Evolutionary conservation across 1,140 invertebrate genomes (phyloP), one percentile per base, ranked within the genome.

Genomic region (Micrasema minimum): DNA sequence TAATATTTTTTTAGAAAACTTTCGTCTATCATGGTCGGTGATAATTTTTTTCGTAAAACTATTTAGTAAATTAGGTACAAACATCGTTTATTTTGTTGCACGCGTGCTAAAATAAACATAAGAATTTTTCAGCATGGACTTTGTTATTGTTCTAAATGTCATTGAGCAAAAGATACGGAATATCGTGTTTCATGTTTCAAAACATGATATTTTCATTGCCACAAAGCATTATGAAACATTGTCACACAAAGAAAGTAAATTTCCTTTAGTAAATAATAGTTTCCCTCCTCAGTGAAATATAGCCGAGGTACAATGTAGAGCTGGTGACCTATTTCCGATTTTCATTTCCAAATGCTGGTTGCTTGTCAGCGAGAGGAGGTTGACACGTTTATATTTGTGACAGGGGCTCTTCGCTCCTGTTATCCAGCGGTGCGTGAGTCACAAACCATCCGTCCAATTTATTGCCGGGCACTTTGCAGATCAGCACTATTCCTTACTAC

Each of bases 371-470:
- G 64, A 74, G 61, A 69, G 55, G 43, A 72, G 71, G 69, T 75
- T 75, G 73, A 75, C 73, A 66, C 73, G 73, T 75, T 71, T 75
- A 75, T 72, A 72, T 72, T 75, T 75, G 73, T 75, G 73, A 71
- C 73, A 75, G 48, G 68, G 48, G 59, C 46, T 23, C 69, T 18
- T 55, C 48, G 45, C 41, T 26, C 46, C 41, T 46, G 59, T 45
- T 64, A 46, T 65, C 59, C 51, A 68, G 35, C 45, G 46, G 53
- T 64, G 66, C 71, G 71, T 69, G 66, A 64, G 57, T 65, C 45
- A 38, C 65, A 43, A 72, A 11, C 41, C 61, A 26, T 64, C 35
- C 61, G 38, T 46, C 43, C 41, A 48, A 37, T 48, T 64, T 35
- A 46, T 20, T 48, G 46, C 26, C 45, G 22, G 16, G 16, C 10